Evolutionary conservation across 2,797 vertebrate genomes (phyloP).

Genomic region (Brachyalestes nurse): DNA sequence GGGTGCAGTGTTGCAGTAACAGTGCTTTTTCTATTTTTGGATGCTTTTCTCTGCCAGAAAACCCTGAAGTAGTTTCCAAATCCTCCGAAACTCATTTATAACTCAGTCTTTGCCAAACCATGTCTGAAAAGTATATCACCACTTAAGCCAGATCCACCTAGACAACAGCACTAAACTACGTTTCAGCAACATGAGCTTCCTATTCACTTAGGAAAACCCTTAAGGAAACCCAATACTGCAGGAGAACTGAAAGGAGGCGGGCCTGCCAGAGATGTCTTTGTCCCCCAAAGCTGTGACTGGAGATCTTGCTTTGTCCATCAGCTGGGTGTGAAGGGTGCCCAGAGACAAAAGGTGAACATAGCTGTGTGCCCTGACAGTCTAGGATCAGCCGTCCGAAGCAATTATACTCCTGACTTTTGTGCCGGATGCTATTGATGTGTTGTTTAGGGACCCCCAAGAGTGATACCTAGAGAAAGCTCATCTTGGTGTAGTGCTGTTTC

Average conservation of each 20-base stretch:
- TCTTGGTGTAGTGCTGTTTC: conserved; percentile 38
- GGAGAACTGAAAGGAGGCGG: conserved; percentile 58
- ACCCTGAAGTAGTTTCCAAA: not conserved
- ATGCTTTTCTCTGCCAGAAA: not conserved
- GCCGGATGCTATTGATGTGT: conserved; percentile 34
- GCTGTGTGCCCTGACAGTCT: conserved; percentile 54
- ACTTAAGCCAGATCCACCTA: not conserved
- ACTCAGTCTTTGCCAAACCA: not conserved
- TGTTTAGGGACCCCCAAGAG: conserved; percentile 25
- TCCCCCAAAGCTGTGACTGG: conserved; percentile 44
- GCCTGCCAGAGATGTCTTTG: conserved; percentile 47
- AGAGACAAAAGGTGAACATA: conserved; percentile 61
- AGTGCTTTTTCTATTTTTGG: too few species aligned
- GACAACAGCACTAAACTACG: not conserved
- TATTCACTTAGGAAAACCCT: not conserved
- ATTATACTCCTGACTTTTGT: conserved; percentile 45
- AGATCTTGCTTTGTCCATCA: conserved; percentile 28
- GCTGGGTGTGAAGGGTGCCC: conserved; percentile 51
- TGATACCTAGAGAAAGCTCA: conserved; percentile 29
- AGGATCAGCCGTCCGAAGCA: conserved; percentile 56
- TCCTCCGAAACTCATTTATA: not conserved
- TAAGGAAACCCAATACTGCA: conserved; percentile 64
- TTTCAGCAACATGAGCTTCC: conserved; percentile 15
- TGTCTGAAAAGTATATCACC: not conserved
- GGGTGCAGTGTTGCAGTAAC: conserved; percentile 65